Evolutionary conservation across 2,888 invertebrate genomes (phyloP), one percentile per base, ranked within the genome.

Genomic region (Cheilosia soror): DNA sequence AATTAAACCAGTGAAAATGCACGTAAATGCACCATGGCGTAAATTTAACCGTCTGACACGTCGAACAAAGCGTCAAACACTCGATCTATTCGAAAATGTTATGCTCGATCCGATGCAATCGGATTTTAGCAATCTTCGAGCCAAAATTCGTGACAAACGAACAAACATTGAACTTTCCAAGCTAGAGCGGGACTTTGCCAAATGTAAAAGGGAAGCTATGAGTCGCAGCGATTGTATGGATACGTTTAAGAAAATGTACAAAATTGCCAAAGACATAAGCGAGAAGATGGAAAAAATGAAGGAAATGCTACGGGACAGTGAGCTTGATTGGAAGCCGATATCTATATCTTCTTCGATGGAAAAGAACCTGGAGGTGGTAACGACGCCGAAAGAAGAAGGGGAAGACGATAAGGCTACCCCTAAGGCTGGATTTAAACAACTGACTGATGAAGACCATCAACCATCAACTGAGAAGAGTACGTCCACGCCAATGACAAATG

Each of bases 221-320:
- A 69, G 72, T 27, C 87, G 88, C 4, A 88, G 88, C 13, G 89
- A 90, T 11, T 92, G 92, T 66, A 90, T 90, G 89, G 84, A 87
- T 2, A 89, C 89, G 5, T 92, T 91, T 72, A 77, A 88, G 60
- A 89, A 90, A 62, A 90, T 92, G 89, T 91, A 91, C 66, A 88
- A 90, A 25, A 87, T 91, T 76, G 90, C 90, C 40, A 89, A 89
- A 53, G 90, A 91, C n/a, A 89, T 92, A 2, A 89, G 89, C 44
- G 89, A 90, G 49, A 90, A 89, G 87, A 89, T 92, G 88, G 89
- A 90, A 20, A 90, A 89, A 86, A 91, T 92, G 90, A 89, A 90
- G 65, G 88, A 87, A 7, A 88, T 92, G 25, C 89, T 92, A 27
- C 88, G 87, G 15, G 90, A 89, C 11, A 91, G 88, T 47, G 89